Base-by-base conservation (phyloP, 2,888 invertebrate species). In the Drosophila birchii region DNA sequence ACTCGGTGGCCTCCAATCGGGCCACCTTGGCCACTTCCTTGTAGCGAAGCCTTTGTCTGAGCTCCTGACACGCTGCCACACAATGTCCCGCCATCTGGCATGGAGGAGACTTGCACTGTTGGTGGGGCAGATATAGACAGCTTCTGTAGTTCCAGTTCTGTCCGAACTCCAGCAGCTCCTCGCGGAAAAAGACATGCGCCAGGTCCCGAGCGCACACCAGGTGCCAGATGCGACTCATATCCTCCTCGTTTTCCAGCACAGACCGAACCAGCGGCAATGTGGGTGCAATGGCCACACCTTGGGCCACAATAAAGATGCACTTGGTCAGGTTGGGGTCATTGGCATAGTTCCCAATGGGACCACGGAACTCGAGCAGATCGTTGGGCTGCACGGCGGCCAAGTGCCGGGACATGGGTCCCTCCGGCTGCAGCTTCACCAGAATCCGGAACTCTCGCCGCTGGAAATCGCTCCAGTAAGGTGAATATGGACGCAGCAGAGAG, bases 281-380 rank as follows among this genome's bases (percentile, higher is more conserved):
- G 32, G 96, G 95, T 20, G 96, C 95, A 75, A 97, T 94, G 0
- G 96, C 97, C 29, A 96, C 96, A 1, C 97, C 97, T 89, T 96
- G 96, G 51, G 95, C 94, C 47, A 95, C 91, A 88, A 95, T 93
- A 2, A 94, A 75, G 20, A 94, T 80, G 38, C 55, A 70, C 36
- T 62, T 79, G 32, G 73, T n/a, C 16, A n/a, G 9, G 14, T 3
- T 43, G 6, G 75, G 34, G 9, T 89, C 69, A 18, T 88, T 77
- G 1, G 49, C 18, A 69, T 81, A 88, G 20, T 68, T 66, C 11
- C 96, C 96, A 92, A 95, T 95, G 0, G 96, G 96, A 0, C 97
- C 97, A 83, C 96, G 93, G 94, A 96, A 95, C 62, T 94, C 92
- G 12, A 95, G 94, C 49, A 92, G 75, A 61, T 94, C 93, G 2